Evolutionary conservation across 2,888 invertebrate genomes (phyloP).

Genomic region (Urechis unicinctus): DNA sequence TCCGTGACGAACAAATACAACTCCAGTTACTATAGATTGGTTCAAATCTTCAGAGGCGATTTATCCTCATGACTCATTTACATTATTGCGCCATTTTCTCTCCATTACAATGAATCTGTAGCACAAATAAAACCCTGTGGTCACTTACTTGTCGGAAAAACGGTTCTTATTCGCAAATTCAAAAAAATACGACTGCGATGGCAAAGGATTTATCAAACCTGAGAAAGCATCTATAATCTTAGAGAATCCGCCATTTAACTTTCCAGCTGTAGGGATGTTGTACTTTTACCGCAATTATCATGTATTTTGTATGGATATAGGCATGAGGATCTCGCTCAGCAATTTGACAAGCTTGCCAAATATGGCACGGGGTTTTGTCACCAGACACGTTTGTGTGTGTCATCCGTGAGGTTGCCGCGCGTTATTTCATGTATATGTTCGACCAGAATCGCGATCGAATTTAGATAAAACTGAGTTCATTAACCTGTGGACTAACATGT

Average conservation of each 20-base stretch:
- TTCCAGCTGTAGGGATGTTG: conserved; percentile 16
- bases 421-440: conserved; percentile 22
- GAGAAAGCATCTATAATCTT: conserved; percentile 20
- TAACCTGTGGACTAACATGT: conserved; percentile 25
- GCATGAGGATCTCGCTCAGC: conserved; percentile 19
- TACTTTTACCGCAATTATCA: not conserved
- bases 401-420: conserved; percentile 19
- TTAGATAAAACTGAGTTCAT: conserved; percentile 26
- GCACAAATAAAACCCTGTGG: not conserved
- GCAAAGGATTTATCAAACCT: conserved; percentile 20
- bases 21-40: no score
- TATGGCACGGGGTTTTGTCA: conserved; percentile 23
- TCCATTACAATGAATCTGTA: no score
- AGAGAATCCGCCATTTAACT: conserved; percentile 20
- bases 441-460: conserved; percentile 24
- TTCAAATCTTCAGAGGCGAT: no score
- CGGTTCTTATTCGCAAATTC: conserved; percentile 21
- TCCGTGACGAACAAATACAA: no score
- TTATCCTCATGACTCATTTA: no score
- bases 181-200: conserved; percentile 22
- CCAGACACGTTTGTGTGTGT: conserved; percentile 23
- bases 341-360: conserved; percentile 22
- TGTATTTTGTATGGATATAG: no score
- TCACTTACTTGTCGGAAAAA: conserved; percentile 14
- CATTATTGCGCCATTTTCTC: no score